A percentile compares a stretch with the other conserved stretches of the same genome.
Evolutionary conservation across 1,140 invertebrate species (phyloP).

Genomic region (Anagrus nilaparvatae): DNA sequence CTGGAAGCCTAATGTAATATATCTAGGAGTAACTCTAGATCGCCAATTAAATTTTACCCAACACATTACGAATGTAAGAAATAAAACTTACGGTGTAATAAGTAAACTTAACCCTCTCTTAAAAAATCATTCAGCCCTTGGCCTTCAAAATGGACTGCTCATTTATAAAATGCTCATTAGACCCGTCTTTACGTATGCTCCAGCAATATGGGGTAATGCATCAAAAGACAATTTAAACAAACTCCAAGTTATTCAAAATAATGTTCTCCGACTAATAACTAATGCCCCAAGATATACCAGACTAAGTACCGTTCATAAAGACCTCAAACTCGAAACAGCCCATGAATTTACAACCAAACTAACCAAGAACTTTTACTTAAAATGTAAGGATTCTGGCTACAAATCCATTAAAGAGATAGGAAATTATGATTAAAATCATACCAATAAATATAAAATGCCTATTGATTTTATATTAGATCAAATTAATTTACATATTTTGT

Average conservation of each 20-base stretch:
- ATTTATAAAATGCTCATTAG: constrained; percentile 1
- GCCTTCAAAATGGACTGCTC: background rate
- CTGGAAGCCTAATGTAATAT: background rate
- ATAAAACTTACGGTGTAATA: background rate
- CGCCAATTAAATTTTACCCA: background rate
- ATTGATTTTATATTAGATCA: too few species aligned
- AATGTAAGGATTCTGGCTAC: too few species aligned
- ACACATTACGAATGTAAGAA: background rate
- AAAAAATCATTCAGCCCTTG: constrained; percentile 1
- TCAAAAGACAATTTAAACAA: background rate
- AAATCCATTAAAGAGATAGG: too few species aligned
- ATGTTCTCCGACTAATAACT: background rate
- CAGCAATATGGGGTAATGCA: background rate
- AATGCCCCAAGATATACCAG: background rate
- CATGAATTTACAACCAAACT: background rate
- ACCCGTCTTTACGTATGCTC: background rate
- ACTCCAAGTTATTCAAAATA: constrained; percentile 2
- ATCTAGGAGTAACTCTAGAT: background rate
- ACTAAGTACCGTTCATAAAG: background rate
- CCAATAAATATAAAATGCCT: too few species aligned
- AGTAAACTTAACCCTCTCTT: background rate
- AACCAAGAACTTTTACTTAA: too few species aligned
- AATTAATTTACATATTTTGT: too few species aligned
- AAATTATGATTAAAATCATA: too few species aligned
- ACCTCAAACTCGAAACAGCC: background rate